Percentiles rank a stretch among this genome's conserved stretches.
These are phyloP conservation scores for Pilophorus perplexus DNA, from an alignment of 2,888 invertebrate species.

Conservation along the genomic window DNA sequence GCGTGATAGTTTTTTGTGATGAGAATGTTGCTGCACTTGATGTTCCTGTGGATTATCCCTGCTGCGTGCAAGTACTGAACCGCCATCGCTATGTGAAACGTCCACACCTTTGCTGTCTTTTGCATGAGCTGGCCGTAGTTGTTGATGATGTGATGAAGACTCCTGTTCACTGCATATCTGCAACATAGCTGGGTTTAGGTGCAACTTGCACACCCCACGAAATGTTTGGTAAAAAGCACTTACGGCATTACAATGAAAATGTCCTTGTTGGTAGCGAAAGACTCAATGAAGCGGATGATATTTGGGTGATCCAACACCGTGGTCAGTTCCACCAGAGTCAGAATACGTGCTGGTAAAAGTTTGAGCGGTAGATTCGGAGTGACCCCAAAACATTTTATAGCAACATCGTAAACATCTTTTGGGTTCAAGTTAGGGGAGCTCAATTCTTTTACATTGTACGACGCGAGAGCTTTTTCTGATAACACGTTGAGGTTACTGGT, in stretches of 20 bases:
- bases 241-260: constrained; percentile 28
- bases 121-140: neutral
- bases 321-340: constrained; percentile 14
- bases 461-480: neutral
- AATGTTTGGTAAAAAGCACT: no score
- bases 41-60: constrained; percentile 23
- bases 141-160: neutral
- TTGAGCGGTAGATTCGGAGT: constrained; percentile 12
- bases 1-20: constrained; percentile 16
- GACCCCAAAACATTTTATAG: constrained; percentile 16
- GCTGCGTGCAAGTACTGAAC: constrained; percentile 32
- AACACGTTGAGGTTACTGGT: neutral
- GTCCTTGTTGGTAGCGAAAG: constrained; percentile 15
- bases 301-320: constrained; percentile 21
- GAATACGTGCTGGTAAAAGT: constrained; percentile 18
- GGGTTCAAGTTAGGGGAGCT: neutral
- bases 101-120: constrained; percentile 23
- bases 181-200: neutral
- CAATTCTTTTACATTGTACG: constrained; percentile 16
- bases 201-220: no score
- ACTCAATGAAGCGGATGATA: constrained; percentile 13
- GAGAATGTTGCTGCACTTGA: constrained; percentile 32
- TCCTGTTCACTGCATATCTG: constrained; percentile 23
- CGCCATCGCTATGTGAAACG: constrained; percentile 28
- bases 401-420: neutral